A percentile compares a stretch with the other conserved stretches of the same genome.
Evolutionary conservation across 1,140 invertebrate species (phyloP).

Genomic region (Papilio dardanus): DNA sequence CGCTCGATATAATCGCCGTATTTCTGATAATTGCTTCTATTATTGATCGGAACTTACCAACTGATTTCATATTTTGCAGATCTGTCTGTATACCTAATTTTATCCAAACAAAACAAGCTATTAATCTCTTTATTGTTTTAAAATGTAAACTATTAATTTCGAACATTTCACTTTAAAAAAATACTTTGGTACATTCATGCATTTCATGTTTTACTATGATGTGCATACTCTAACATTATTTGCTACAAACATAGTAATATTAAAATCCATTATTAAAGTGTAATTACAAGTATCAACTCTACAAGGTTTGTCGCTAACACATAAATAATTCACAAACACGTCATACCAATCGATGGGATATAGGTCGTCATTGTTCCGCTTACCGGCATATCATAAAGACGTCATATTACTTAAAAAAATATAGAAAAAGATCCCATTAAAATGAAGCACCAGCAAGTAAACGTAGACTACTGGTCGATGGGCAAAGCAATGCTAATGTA

Average conservation of each 20-base stretch:
- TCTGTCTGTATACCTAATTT: neutral
- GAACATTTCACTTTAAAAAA: neutral
- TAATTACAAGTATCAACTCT: slow-evolving; percentile 2
- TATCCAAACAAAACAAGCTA: neutral
- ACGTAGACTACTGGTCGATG: slow-evolving; percentile 81
- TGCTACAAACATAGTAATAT: neutral
- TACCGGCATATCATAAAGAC: slow-evolving; percentile 37
- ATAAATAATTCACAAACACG: slow-evolving; percentile 65
- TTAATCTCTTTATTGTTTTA: too few species aligned
- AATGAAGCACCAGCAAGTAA: slow-evolving; percentile 81
- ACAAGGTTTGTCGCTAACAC: slow-evolving; percentile 48
- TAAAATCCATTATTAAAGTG: neutral
- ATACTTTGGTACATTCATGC: too few species aligned
- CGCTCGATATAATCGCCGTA: neutral
- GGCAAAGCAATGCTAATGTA: slow-evolving; percentile 75
- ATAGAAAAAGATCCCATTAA: neutral
- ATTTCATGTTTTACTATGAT: too few species aligned
- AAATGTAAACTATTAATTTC: neutral
- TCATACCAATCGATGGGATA: slow-evolving; percentile 63
- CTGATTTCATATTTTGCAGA: neutral
- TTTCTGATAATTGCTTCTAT: neutral
- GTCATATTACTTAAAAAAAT: too few species aligned
- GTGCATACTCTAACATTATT: neutral
- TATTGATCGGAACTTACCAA: neutral
- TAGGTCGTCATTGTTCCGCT: slow-evolving; percentile 53